Percentiles rank a stretch among this genome's conserved stretches.
phyloP scores from a whole-genome alignment of 92 coral and sea anemone genomes.

The Zoanthus gigantus region DNA sequence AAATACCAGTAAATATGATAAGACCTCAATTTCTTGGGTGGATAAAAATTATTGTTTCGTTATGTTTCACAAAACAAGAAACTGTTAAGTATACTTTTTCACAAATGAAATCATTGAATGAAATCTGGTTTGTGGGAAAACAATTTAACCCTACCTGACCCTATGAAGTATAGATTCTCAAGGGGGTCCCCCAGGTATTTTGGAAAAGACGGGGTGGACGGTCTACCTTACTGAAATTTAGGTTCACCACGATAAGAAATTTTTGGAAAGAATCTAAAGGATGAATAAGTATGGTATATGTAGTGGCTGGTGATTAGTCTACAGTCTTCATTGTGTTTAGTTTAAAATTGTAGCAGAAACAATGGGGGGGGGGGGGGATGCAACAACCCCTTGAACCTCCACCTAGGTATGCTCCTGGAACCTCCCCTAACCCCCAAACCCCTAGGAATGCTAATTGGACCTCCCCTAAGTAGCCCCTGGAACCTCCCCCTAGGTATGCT shows the following conservation, averaged over 20 bases:
- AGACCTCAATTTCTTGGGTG: background rate
- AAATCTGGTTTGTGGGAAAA: conserved; percentile 13
- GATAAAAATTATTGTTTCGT: background rate
- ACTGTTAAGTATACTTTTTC: background rate
- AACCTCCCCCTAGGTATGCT: too few relatives aligned
- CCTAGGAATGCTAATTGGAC: too few relatives aligned
- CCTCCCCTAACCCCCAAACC: too few relatives aligned
- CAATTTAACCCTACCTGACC: conserved; percentile 11
- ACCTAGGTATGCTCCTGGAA: background rate
- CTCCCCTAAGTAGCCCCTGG: background rate
- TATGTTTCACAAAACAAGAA: conserved; percentile 7
- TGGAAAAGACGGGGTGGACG: conserved; percentile 5
- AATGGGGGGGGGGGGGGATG: background rate
- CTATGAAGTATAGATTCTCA: conserved; percentile 5
- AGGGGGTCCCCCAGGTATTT: conserved; percentile 7
- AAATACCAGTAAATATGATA: conserved; percentile 14
- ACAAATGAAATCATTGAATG: conserved; percentile 8
- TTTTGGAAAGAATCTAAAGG: background rate
- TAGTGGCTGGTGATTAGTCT: conserved; percentile 1
- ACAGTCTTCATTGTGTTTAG: background rate
- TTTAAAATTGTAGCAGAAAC: background rate
- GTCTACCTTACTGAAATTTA: conserved; percentile 9
- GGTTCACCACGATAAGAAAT: conserved; percentile 6
- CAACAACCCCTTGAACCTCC: background rate
- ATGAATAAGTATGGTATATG: background rate